Conservation (phyloP, 2,888 invertebrate genomes). For the Megalurothrips usitatus region DNA sequence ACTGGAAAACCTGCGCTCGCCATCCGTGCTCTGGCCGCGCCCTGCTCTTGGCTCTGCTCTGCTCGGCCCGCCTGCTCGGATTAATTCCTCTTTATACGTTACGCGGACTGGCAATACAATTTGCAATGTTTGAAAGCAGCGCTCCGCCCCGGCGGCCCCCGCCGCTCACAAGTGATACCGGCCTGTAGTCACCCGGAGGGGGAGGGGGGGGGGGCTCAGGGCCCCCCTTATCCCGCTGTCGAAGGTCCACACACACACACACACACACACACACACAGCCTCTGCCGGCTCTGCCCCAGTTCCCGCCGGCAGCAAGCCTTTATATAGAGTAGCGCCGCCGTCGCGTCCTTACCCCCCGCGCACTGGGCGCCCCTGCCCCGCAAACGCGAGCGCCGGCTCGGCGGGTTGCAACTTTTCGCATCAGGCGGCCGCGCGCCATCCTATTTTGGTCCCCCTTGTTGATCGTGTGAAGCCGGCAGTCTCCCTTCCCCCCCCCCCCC, state of each 20-base stretch:
- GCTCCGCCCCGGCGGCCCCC: neutral
- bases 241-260: no score
- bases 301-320: neutral
- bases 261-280: no score
- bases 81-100: no score
- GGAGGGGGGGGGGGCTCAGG: neutral
- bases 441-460: conserved; percentile 18
- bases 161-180: no score
- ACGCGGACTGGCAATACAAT: neutral
- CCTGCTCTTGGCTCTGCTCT: no score
- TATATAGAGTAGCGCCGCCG: neutral
- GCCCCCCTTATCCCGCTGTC: neutral
- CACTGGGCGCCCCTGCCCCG: neutral
- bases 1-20: no score
- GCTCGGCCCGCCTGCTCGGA: neutral
- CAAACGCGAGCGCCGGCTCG: no score
- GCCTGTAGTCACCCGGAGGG: no score
- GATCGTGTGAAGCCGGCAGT: neutral
- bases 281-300: neutral
- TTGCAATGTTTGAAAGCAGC: neutral
- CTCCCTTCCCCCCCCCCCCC: neutral
- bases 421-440: conserved; percentile 15
- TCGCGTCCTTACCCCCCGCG: neutral
- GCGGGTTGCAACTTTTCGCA: conserved; percentile 14
- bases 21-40: no score